Evolutionary conservation across 2,797 vertebrate species (phyloP).

Genomic region (Rhinella marina): DNA sequence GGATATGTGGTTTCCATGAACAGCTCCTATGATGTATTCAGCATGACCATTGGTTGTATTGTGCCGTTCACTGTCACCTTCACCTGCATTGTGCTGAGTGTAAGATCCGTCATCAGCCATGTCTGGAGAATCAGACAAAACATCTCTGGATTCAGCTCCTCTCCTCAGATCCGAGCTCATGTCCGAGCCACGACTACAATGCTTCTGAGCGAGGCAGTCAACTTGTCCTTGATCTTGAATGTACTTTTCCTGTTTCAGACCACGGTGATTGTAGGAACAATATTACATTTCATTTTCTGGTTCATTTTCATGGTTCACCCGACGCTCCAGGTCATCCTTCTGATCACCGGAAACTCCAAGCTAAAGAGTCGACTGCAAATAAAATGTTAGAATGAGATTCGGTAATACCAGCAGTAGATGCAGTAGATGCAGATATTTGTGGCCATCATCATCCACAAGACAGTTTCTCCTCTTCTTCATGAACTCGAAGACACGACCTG

Average conservation of each 20-base stretch:
- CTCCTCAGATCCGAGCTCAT: constrained; percentile 1
- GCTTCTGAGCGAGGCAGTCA: not conserved
- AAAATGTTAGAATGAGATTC: not conserved
- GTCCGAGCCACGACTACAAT: not conserved
- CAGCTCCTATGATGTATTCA: not conserved
- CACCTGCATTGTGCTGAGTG: not conserved
- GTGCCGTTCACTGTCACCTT: not conserved
- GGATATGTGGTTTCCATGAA: not conserved
- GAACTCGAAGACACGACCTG: too few relatives aligned
- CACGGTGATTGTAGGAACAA: not conserved
- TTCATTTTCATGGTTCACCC: constrained; percentile 1
- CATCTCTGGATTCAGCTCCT: not conserved
- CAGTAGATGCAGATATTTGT: too few relatives aligned
- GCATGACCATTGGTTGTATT: not conserved
- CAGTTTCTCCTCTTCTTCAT: too few relatives aligned
- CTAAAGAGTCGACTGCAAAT: not conserved
- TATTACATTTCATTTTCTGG: not conserved
- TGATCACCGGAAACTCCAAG: not conserved
- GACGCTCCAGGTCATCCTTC: not conserved
- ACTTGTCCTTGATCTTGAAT: not conserved
- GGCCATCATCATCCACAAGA: too few relatives aligned
- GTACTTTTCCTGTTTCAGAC: not conserved
- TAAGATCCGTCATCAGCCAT: not conserved
- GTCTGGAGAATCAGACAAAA: not conserved
- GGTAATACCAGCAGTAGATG: not conserved